Evolutionary conservation across 2,888 invertebrate species (phyloP).

Genomic region (Gastracanthus pulcherrimus): DNA sequence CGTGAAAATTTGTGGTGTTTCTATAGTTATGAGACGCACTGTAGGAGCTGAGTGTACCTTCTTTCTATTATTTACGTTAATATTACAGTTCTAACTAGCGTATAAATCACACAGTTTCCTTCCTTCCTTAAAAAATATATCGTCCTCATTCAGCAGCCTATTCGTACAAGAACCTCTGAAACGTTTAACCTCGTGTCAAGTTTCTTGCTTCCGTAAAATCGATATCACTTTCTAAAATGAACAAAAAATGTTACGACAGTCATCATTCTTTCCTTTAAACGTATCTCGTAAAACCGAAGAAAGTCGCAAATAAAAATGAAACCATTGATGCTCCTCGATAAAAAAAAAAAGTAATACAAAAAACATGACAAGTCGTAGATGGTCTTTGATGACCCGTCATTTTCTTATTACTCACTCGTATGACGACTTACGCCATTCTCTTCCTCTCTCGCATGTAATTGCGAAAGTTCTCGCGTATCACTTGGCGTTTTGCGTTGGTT

Average conservation of each 20-base stretch:
- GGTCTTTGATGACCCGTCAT: neutral
- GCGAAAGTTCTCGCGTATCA: neutral
- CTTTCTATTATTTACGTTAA: neutral
- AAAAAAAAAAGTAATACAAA: neutral
- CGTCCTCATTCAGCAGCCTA: neutral
- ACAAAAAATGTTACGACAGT: neutral
- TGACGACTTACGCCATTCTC: neutral
- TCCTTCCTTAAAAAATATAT: neutral
- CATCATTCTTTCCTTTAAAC: neutral
- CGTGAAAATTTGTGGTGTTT: no score
- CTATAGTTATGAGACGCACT: no score
- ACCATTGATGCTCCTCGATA: neutral
- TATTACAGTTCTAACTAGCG: neutral
- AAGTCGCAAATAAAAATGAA: neutral
- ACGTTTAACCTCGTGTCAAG: neutral
- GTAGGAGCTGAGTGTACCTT: no score
- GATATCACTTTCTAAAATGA: constrained; percentile 1
- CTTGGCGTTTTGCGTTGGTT: neutral
- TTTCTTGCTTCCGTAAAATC: neutral
- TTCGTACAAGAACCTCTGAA: neutral
- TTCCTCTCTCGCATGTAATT: neutral
- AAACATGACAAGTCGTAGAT: neutral
- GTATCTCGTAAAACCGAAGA: neutral
- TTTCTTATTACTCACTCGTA: neutral
- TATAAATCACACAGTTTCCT: neutral